Percentiles rank a stretch among this genome's conserved stretches.
phyloP scores from a whole-genome alignment of 1,140 invertebrate genomes.

The Ips nitidus region DNA sequence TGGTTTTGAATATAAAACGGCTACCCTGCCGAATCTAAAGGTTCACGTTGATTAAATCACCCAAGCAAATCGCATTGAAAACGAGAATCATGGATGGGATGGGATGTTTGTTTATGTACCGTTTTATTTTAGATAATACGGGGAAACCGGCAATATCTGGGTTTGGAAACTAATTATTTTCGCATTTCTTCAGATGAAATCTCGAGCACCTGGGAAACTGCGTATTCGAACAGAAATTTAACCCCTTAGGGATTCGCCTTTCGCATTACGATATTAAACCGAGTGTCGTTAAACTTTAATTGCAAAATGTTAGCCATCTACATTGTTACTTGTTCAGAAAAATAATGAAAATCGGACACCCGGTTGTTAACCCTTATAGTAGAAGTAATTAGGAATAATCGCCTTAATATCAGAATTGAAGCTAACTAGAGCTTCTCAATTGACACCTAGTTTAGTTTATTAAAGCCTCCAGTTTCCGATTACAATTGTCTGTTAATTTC shows the following conservation, averaged over 20 bases:
- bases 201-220: conserved; percentile 2
- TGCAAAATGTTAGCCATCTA: too few relatives aligned
- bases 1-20: conserved; percentile 33
- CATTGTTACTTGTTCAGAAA: too few relatives aligned
- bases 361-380: neutral
- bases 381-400: neutral
- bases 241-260: neutral
- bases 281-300: too few relatives aligned
- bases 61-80: conserved; percentile 31
- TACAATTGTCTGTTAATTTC: conserved; percentile 20
- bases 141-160: neutral
- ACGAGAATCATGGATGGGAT: conserved; percentile 15
- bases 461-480: conserved; percentile 13
- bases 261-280: neutral
- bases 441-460: conserved; percentile 22
- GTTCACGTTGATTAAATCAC: conserved; percentile 33
- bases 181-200: neutral
- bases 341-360: too few relatives aligned
- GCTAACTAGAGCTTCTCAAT: conserved; percentile 8
- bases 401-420: conserved; percentile 2
- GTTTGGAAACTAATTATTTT: conserved; percentile 22
- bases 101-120: conserved; percentile 23
- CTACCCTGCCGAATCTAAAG: conserved; percentile 25
- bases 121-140: conserved; percentile 22
- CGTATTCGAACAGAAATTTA: neutral